phyloP scores from a whole-genome alignment of 1,140 invertebrate species.

The Tetramorium simillimum region DNA sequence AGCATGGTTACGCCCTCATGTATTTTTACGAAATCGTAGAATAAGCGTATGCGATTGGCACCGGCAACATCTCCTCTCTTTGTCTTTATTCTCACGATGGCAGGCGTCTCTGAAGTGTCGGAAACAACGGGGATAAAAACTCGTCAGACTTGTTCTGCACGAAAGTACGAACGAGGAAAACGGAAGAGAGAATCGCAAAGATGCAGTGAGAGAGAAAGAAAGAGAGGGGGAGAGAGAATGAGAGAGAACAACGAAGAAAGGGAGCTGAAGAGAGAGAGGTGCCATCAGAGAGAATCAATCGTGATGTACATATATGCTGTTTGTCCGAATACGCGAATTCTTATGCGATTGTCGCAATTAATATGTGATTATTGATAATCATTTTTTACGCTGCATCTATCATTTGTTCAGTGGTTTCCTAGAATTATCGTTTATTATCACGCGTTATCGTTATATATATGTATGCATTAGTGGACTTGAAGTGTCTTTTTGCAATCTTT shows the following conservation, averaged over 20 bases:
- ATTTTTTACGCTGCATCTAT: slow-evolving; percentile 16
- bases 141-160: slow-evolving; percentile 55
- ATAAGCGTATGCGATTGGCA: not conserved
- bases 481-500: not conserved
- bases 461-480: not conserved
- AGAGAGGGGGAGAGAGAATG: not conserved
- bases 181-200: slow-evolving; percentile 49
- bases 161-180: slow-evolving; percentile 22
- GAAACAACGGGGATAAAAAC: slow-evolving; percentile 61
- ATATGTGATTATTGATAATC: slow-evolving; percentile 62
- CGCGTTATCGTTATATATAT: slow-evolving; percentile 51
- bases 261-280: not conserved
- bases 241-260: not conserved
- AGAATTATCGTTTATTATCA: slow-evolving; percentile 63
- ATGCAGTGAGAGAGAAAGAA: not conserved
- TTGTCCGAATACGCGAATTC: slow-evolving; percentile 12
- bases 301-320: not conserved
- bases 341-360: slow-evolving; percentile 44
- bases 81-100: slow-evolving; percentile 57
- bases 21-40: slow-evolving; percentile 10
- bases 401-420: slow-evolving; percentile 36
- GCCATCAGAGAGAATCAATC: not conserved
- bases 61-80: slow-evolving; percentile 9
- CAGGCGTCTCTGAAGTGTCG: slow-evolving; percentile 40
- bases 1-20: not conserved